These are phyloP conservation scores for Datnioides undecimradiatus DNA, from an alignment of 2,113 vertebrate genomes.

Conservation along the genomic window DNA sequence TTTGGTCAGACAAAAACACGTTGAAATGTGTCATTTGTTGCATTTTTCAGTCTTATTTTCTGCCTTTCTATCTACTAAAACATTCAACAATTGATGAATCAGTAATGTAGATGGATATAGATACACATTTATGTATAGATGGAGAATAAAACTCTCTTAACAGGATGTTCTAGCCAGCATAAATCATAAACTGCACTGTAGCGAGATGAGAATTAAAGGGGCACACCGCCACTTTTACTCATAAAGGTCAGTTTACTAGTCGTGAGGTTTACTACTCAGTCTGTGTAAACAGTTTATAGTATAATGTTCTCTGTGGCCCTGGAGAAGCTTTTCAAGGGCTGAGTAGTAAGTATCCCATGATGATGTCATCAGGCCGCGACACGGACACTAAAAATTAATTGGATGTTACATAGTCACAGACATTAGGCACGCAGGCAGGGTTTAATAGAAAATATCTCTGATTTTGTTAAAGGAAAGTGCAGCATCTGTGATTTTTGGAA, in stretches of 20 bases:
- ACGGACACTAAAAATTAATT: conserved; percentile 6
- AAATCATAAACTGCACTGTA: neutral
- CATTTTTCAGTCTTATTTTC: neutral
- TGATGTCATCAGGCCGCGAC: conserved; percentile 3
- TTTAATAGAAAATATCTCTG: neutral
- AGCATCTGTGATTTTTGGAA: neutral
- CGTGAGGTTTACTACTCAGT: neutral
- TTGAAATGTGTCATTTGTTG: neutral
- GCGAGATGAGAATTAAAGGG: neutral
- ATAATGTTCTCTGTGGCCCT: neutral
- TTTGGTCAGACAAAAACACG: neutral
- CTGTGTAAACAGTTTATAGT: neutral
- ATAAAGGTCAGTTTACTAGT: neutral
- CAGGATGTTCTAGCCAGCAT: neutral
- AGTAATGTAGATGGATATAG: too few species aligned
- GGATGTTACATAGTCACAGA: neutral
- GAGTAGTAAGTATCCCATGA: neutral
- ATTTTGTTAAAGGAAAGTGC: neutral
- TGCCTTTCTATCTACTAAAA: neutral
- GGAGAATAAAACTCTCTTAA: neutral
- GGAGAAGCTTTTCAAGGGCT: conserved; percentile 4
- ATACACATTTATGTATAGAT: too few species aligned
- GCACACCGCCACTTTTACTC: neutral
- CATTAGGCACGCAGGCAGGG: neutral
- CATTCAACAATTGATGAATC: too few species aligned